A percentile compares a stretch with the other conserved stretches of the same genome.
These are phyloP conservation scores for Epizoanthus stellaris DNA, from an alignment of 92 coral and sea anemone genomes.

Conservation along the genomic window DNA sequence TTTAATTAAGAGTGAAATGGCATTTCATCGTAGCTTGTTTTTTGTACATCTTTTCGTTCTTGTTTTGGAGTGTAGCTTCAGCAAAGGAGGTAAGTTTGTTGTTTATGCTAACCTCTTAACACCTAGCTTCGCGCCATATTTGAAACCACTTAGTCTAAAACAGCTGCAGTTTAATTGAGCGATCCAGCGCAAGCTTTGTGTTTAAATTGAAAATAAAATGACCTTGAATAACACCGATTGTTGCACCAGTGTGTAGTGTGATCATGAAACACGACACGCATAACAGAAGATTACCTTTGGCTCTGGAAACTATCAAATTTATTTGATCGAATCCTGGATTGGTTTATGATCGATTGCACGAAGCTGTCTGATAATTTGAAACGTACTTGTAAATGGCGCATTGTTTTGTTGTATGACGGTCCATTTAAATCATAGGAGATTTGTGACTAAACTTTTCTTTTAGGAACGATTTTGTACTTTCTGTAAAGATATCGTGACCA, in stretches of 20 bases:
- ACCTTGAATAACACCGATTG: neutral
- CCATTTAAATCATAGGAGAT: neutral
- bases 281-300: neutral
- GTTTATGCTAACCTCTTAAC: neutral
- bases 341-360: neutral
- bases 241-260: too few relatives aligned
- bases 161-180: neutral
- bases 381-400: neutral
- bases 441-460: neutral
- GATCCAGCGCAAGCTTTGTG: neutral
- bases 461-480: too few relatives aligned
- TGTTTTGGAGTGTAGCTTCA: neutral
- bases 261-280: neutral
- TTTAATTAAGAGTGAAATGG: neutral
- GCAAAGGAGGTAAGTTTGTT: slow-evolving; percentile 28
- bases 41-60: neutral
- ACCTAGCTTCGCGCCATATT: slow-evolving; percentile 28
- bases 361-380: neutral
- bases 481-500: slow-evolving; percentile 1
- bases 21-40: slow-evolving; percentile 9
- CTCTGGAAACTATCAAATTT: slow-evolving; percentile 1
- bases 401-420: neutral
- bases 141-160: neutral
- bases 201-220: neutral
- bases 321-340: neutral